Evolutionary conservation across 1,140 invertebrate species (phyloP).

Genomic region (Leptopilina boulardi): DNA sequence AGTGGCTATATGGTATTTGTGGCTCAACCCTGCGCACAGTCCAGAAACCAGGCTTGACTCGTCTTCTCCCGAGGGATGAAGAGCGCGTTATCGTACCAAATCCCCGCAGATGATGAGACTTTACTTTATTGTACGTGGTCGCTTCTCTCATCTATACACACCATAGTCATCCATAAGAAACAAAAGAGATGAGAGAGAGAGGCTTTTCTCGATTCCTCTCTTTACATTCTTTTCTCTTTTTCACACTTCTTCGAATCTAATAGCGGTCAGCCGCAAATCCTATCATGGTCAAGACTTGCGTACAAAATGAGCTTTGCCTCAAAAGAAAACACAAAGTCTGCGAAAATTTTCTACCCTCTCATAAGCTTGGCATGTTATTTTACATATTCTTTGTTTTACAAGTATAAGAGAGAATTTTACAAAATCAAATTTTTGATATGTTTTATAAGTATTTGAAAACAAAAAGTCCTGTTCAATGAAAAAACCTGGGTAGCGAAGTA

Average conservation of each 20-base stretch:
- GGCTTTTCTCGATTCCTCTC: slow-evolving; percentile 16
- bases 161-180: slow-evolving; percentile 6
- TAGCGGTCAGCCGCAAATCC: slow-evolving; percentile 53
- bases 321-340: background rate
- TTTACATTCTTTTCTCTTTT: slow-evolving; percentile 45
- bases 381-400: background rate
- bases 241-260: slow-evolving; percentile 47
- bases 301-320: slow-evolving; percentile 57
- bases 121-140: slow-evolving; percentile 75
- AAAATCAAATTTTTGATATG: no score
- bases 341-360: background rate
- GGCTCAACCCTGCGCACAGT: slow-evolving; percentile 42
- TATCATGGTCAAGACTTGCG: slow-evolving; percentile 53
- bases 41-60: slow-evolving; percentile 42
- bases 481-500: no score
- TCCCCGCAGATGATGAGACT: slow-evolving; percentile 76
- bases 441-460: no score
- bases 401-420: no score
- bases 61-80: slow-evolving; percentile 61
- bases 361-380: slow-evolving; percentile 1
- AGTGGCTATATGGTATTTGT: slow-evolving; percentile 25
- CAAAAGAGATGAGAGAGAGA: background rate
- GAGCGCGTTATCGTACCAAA: slow-evolving; percentile 72
- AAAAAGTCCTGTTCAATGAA: no score
- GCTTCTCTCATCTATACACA: slow-evolving; percentile 39